Conservation (phyloP, 2,888 invertebrate genomes). For the Lypha dubia region DNA sequence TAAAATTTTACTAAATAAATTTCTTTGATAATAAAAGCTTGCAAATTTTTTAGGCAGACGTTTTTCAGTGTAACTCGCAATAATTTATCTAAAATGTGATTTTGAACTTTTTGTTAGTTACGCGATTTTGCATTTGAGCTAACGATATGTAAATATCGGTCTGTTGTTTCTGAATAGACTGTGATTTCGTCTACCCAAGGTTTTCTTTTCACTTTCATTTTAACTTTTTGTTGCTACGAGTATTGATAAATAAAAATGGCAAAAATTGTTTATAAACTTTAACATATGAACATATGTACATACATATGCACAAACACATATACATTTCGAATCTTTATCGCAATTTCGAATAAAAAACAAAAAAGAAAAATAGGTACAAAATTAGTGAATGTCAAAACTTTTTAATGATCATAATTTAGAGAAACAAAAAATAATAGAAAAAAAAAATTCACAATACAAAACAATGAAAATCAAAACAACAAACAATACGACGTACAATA, state of each 20-base stretch:
- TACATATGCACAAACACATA: no score
- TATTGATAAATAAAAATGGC: not conserved
- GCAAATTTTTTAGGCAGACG: no score
- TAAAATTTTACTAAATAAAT: no score
- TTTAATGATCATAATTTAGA: slow-evolving; percentile 30
- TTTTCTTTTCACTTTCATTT: not conserved
- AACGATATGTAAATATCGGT: no score
- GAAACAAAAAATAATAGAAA: slow-evolving; percentile 17
- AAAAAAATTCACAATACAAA: not conserved
- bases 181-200: not conserved
- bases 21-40: no score
- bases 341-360: not conserved
- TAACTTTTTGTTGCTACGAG: not conserved
- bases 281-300: not conserved
- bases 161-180: not conserved
- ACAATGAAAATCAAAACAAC: not conserved
- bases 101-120: no score
- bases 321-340: not conserved
- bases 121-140: no score
- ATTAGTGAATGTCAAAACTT: slow-evolving; percentile 28
- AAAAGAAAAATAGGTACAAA: no score
- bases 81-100: no score
- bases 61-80: no score
- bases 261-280: not conserved
- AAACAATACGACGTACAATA: not conserved